Conservation (phyloP, 2,113 vertebrate species). For the Dinomys branickii region DNA sequence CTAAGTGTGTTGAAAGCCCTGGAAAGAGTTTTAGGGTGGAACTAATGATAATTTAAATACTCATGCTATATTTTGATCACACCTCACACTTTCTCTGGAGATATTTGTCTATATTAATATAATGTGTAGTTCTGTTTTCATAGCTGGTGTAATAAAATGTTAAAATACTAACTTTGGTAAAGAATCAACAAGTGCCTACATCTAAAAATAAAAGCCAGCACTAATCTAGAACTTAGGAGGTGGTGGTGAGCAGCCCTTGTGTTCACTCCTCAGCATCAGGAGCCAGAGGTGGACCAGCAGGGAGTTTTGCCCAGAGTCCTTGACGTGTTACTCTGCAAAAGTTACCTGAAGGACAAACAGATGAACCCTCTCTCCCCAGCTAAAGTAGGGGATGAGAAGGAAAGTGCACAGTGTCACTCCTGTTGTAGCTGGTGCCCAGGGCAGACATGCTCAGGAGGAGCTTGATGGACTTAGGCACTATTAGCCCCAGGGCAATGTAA, state of each 20-base stretch:
- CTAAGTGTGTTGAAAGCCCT: background rate
- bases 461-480: background rate
- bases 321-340: too few species aligned
- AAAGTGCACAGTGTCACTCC: background rate
- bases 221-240: background rate
- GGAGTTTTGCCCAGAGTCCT: background rate
- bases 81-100: background rate
- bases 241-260: background rate
- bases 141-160: background rate
- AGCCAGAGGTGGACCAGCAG: background rate
- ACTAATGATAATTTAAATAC: background rate
- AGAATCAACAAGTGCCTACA: background rate
- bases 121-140: background rate
- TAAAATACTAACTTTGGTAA: background rate
- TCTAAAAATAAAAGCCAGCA: background rate
- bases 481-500: background rate
- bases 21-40: background rate
- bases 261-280: background rate
- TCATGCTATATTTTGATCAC: background rate
- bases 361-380: background rate
- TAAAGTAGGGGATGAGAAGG: background rate
- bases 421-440: background rate
- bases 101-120: background rate
- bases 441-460: background rate
- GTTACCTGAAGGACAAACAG: background rate